Conservation (phyloP, 1,140 invertebrate species). For the Adoxophyes honmai region DNA sequence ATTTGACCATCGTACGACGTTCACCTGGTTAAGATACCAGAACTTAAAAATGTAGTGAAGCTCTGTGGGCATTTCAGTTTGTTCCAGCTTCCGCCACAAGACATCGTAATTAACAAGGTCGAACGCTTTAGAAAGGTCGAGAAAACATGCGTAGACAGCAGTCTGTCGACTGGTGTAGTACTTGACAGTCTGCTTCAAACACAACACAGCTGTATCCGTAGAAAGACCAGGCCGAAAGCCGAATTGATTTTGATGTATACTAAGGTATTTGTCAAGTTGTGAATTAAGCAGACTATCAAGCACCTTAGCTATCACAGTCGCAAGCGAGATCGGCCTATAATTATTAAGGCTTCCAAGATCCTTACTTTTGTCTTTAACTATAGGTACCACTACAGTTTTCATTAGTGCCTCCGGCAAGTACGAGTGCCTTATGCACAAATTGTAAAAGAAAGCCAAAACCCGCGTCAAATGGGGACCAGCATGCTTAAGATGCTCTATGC, state of each 20-base stretch:
- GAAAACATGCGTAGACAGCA: too few species aligned
- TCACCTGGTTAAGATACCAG: background rate
- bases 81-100: background rate
- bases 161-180: too few species aligned
- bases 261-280: background rate
- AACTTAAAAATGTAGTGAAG: background rate
- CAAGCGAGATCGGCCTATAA: too few species aligned
- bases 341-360: background rate
- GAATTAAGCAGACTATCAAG: too few species aligned
- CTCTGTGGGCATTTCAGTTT: background rate
- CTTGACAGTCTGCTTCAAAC: too few species aligned
- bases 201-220: background rate
- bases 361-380: constrained; percentile 1
- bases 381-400: too few species aligned
- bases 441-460: background rate
- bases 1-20: background rate
- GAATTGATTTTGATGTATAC: background rate
- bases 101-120: background rate
- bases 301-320: too few species aligned
- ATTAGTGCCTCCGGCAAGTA: constrained; percentile 8
- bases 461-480: background rate
- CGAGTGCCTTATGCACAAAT: background rate
- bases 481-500: too few species aligned
- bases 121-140: too few species aligned
- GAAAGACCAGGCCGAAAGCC: too few species aligned